Evolutionary conservation across 2,797 vertebrate species (phyloP).

Genomic region (Coregonus sp.): DNA sequence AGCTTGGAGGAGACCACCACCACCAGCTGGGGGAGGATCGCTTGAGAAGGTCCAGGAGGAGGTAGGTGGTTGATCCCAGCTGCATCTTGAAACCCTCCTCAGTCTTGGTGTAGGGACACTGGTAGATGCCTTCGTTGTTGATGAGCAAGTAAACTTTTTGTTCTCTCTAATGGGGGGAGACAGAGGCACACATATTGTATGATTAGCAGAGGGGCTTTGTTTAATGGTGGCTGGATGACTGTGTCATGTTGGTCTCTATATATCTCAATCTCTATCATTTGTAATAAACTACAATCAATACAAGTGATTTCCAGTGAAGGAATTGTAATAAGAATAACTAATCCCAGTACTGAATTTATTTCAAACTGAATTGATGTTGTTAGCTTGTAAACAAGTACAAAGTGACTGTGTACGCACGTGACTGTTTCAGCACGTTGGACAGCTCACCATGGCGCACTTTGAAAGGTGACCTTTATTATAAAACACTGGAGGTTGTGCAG

Average conservation of each 20-base stretch:
- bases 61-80: constrained; percentile 90
- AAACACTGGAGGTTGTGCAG: constrained; percentile 76
- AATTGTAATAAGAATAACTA: not conserved
- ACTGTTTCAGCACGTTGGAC: constrained; percentile 52
- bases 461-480: not conserved
- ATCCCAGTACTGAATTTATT: not conserved
- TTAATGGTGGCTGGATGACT: not conserved
- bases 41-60: constrained; percentile 89
- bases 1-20: constrained; percentile 93
- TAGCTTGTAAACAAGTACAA: not conserved
- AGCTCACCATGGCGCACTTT: constrained; percentile 16
- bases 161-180: constrained; percentile 63
- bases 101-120: constrained; percentile 90
- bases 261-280: not conserved
- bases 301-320: not conserved
- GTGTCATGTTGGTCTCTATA: not conserved
- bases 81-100: constrained; percentile 97
- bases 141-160: constrained; percentile 87
- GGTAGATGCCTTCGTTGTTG: constrained; percentile 95
- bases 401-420: not conserved
- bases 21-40: constrained; percentile 86
- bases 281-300: not conserved
- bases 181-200: not conserved
- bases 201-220: not conserved
- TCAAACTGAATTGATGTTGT: not conserved